Evolutionary conservation across 2,888 invertebrate genomes (phyloP), one percentile per base, ranked within the genome.

Genomic region (Lasius fuliginosus): DNA sequence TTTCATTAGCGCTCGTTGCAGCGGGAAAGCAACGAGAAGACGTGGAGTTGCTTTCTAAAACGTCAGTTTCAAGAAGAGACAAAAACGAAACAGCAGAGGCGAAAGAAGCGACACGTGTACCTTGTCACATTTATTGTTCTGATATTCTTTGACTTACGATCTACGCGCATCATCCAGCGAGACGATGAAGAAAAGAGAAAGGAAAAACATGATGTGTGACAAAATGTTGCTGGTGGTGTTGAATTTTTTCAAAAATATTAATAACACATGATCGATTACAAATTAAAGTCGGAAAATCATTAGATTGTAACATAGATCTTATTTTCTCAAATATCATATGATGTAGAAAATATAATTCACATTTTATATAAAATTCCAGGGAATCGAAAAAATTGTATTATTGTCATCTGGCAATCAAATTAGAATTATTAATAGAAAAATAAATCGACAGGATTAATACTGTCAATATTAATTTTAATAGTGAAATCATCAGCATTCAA

Each of bases 1-100:
- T 91, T 89, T 89, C 89, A 84, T 69, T 77, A 69, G 77, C 71
- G 49, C 23, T 65, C 60, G 67, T 77, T 60, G 49, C 62, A 68
- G 74, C 53, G 56, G 76, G 76, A 85, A 85, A 82, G 67, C 77
- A 49, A 40, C 73, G 23, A 5, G n/a, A 40, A 46, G 56, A 71
- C 42, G 46, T 27, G 4, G 53, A 58, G 46, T 58, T 71, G 83
- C 83, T 85, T 77, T 83, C 85, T 83, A 85, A 85, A 83, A 84
- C 82, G 81, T 82, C 84, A 73, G 56, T 69, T 33, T 81, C 42
- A 62, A 62, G 58, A 67, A 49, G 36, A 65, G 68, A 84, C 69
- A 49, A 65, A 67, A 67, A 84, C 49, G 53, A 73, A 74, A 74
- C 49, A 53, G 40, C 60, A n/a, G 75, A 33, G 27, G 75, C 18